phyloP scores from a whole-genome alignment of 23 tunicate species.

The Phallusia fumigata region DNA sequence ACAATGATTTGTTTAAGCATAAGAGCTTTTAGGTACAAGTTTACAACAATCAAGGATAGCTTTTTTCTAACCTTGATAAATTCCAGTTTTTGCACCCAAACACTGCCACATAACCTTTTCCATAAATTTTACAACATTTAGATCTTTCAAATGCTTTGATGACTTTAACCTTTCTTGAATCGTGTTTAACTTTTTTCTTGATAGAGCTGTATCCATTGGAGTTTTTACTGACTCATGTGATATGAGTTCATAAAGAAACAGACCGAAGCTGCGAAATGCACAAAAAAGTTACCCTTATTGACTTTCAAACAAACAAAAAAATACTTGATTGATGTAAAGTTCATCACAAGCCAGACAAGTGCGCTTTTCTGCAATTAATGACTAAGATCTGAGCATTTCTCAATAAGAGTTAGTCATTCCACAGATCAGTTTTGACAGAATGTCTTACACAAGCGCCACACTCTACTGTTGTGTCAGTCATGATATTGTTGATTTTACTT shows the following conservation, averaged over 20 bases:
- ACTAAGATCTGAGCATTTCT: no score
- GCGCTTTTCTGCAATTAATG: no score
- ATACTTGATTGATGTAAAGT: no score
- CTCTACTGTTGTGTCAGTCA: no score
- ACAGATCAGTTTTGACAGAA: background rate
- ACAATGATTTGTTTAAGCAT: no score
- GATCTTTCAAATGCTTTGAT: background rate
- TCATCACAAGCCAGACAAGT: no score
- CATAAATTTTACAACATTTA: background rate
- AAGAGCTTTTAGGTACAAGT: no score
- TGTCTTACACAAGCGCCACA: no score
- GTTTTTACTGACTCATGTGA: background rate
- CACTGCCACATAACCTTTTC: background rate
- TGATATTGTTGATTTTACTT: no score
- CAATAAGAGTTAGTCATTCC: no score
- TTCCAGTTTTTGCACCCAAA: background rate
- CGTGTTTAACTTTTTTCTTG: background rate
- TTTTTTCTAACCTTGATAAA: background rate
- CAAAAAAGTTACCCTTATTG: background rate
- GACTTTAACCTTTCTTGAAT: background rate
- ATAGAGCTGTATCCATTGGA: background rate
- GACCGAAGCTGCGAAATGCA: background rate
- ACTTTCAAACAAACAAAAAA: no score
- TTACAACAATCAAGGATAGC: background rate
- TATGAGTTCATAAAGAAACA: background rate